phyloP scores from a whole-genome alignment of 2,888 invertebrate species.

The Diogma glabrata region DNA sequence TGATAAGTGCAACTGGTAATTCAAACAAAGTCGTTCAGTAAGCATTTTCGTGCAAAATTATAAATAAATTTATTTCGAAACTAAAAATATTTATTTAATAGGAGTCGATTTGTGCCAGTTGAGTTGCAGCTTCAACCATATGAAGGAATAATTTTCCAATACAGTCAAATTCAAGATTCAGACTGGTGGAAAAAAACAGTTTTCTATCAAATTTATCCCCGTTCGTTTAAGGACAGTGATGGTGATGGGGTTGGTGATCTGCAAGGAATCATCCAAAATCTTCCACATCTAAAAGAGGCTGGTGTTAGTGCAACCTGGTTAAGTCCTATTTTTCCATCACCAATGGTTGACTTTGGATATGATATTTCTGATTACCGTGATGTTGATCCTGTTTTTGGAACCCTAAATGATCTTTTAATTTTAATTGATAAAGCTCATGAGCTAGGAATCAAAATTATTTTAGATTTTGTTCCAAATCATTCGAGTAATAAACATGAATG shows the following conservation, averaged over 20 bases:
- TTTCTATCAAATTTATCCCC: slow-evolving; percentile 66
- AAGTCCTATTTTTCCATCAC: slow-evolving; percentile 50
- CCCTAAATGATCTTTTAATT: slow-evolving; percentile 54
- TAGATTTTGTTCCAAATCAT: slow-evolving; percentile 45
- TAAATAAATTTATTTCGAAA: not conserved
- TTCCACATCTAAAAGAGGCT: slow-evolving; percentile 52
- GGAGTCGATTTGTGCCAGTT: no score
- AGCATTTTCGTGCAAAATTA: not conserved
- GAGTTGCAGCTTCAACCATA: not conserved
- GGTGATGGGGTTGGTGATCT: slow-evolving; percentile 68
- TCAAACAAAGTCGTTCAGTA: not conserved
- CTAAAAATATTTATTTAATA: no score
- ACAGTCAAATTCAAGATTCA: not conserved
- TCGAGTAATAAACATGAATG: slow-evolving; percentile 39
- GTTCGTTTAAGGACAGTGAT: slow-evolving; percentile 62
- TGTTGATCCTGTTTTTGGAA: slow-evolving; percentile 59
- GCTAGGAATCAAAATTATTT: slow-evolving; percentile 33
- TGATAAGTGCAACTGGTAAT: not conserved
- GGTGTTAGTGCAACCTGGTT: slow-evolving; percentile 58
- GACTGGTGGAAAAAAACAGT: slow-evolving; percentile 64
- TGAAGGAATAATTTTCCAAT: slow-evolving; percentile 1
- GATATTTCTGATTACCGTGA: slow-evolving; percentile 58
- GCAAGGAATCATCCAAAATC: slow-evolving; percentile 42
- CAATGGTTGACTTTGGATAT: slow-evolving; percentile 68
- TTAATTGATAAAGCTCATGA: slow-evolving; percentile 42